phyloP scores from a whole-genome alignment of 2,888 invertebrate species.

The Protonemura montana region DNA sequence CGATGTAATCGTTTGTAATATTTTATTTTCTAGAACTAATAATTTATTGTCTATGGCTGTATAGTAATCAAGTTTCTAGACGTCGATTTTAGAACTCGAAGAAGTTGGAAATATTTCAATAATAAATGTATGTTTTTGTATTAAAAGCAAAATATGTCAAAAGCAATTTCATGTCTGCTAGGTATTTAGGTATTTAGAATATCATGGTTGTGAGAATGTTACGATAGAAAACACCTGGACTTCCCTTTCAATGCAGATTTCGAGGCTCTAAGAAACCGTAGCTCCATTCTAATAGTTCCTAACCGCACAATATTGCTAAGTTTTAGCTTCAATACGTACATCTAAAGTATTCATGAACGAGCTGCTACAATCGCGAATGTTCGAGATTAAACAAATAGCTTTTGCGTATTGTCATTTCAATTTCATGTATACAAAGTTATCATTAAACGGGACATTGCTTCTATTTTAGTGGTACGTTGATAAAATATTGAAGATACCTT shows the following conservation, averaged over 20 bases:
- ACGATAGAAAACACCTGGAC: neutral
- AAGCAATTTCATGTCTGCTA: constrained; percentile 8
- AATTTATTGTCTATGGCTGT: constrained; percentile 41
- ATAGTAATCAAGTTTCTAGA: neutral
- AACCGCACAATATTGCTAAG: constrained; percentile 25
- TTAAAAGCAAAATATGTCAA: constrained; percentile 13
- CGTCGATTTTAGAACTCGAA: neutral
- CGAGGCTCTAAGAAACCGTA: constrained; percentile 7
- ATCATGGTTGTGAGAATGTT: constrained; percentile 47
- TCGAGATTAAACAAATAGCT: too few relatives aligned
- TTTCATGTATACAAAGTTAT: too few relatives aligned
- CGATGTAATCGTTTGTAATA: constrained; percentile 13
- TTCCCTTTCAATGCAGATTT: neutral
- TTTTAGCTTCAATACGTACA: neutral
- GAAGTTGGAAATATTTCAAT: neutral
- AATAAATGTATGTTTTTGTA: constrained; percentile 39
- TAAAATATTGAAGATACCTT: too few relatives aligned
- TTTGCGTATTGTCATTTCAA: too few relatives aligned
- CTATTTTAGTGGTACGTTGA: too few relatives aligned
- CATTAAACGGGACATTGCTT: too few relatives aligned
- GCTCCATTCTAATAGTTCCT: constrained; percentile 38
- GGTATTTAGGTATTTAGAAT: constrained; percentile 14
- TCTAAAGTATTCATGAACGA: too few relatives aligned
- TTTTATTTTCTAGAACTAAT: constrained; percentile 32
- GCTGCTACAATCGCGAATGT: too few relatives aligned